Conservation (phyloP, 2,888 invertebrate genomes). For the Carterocephalus palaemon region DNA sequence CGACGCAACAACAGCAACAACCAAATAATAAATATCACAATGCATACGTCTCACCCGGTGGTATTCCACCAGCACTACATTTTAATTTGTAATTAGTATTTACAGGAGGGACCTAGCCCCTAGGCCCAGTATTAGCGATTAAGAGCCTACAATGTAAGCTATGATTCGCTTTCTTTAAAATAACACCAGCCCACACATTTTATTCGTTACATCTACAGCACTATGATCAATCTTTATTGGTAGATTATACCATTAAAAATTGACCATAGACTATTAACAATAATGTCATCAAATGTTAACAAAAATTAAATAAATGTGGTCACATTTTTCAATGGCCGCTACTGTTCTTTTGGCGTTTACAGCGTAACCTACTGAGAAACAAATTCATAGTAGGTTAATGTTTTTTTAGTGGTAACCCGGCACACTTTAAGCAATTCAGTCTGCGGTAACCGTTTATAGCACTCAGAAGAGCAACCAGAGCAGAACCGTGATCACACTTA, state of each 20-base stretch:
- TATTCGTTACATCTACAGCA: no score
- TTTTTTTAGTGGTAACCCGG: no score
- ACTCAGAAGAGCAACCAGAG: neutral
- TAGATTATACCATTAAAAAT: no score
- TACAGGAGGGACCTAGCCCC: conserved; percentile 36
- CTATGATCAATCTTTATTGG: no score
- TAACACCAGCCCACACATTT: no score
- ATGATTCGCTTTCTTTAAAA: conserved; percentile 35
- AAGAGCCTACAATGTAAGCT: conserved; percentile 46
- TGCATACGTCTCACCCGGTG: conserved; percentile 53
- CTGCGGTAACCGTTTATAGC: neutral
- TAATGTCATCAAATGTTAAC: no score
- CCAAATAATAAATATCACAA: conserved; percentile 76
- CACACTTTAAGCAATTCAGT: neutral
- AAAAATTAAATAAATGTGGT: no score
- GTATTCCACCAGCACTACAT: conserved; percentile 61
- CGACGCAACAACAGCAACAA: conserved; percentile 61
- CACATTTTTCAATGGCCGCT: no score
- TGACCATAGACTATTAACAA: no score
- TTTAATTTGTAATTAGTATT: conserved; percentile 28
- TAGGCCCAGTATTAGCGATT: conserved; percentile 23
- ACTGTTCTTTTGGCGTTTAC: no score
- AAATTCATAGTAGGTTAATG: no score
- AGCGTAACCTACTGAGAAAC: no score
- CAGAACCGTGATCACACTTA: neutral